Conservation (phyloP, 2,113 vertebrate species). For the Rattus rattus region DNA sequence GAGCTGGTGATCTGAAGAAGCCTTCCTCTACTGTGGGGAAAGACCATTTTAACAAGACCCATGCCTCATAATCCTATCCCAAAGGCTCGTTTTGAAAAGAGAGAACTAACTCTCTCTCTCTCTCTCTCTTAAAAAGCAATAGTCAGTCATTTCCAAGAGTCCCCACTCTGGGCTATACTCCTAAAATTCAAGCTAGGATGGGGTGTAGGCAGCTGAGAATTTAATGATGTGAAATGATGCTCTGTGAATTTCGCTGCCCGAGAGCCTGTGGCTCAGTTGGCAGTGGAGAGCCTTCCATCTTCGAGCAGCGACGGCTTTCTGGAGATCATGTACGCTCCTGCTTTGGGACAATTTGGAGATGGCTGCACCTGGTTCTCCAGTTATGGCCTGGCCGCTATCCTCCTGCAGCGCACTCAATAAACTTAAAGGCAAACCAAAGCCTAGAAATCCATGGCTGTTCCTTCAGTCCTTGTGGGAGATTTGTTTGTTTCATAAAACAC, state of each 20-base stretch:
- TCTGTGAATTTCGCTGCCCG: neutral
- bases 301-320: neutral
- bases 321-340: neutral
- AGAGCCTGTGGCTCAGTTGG: neutral
- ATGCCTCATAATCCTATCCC: neutral
- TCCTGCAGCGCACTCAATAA: neutral
- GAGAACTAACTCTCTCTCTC: neutral
- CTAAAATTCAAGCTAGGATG: neutral
- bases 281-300: neutral
- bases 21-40: neutral
- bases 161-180: neutral
- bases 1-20: neutral
- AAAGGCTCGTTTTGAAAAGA: neutral
- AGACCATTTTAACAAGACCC: neutral
- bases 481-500: neutral
- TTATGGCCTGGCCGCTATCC: no score
- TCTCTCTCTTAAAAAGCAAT: neutral
- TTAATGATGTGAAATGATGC: neutral
- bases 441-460: slow-evolving; percentile 13
- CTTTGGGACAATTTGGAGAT: neutral
- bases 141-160: neutral
- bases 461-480: neutral
- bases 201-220: neutral
- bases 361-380: neutral
- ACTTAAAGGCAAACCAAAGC: neutral